Conservation (phyloP, 2,888 invertebrate genomes). For the Spilosoma lubricipeda region DNA sequence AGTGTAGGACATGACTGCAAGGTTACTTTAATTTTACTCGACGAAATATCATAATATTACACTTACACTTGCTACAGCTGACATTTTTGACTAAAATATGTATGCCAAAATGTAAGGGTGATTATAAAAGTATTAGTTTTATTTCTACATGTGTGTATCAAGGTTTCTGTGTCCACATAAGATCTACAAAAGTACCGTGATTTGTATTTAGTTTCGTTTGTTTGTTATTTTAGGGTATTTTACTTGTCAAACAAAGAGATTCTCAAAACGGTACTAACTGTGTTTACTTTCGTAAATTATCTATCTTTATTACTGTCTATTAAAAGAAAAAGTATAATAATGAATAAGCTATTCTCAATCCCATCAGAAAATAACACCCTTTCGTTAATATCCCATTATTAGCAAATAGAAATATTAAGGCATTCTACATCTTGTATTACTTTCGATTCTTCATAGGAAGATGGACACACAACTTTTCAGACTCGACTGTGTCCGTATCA, state of each 20-base stretch:
- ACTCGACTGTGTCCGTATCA: constrained; percentile 18
- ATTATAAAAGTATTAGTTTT: neutral
- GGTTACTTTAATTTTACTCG: no score
- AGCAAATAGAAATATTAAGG: constrained; percentile 48
- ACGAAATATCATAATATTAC: no score
- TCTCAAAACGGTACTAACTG: neutral
- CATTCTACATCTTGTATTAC: constrained; percentile 42
- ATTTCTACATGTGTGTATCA: neutral
- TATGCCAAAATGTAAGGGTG: no score
- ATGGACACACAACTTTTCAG: constrained; percentile 19
- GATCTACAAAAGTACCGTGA: no score
- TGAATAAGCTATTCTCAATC: constrained; percentile 27
- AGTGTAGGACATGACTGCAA: neutral
- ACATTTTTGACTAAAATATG: no score
- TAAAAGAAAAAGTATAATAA: constrained; percentile 18
- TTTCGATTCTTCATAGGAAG: constrained; percentile 44
- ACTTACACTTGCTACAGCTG: no score
- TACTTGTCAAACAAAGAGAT: neutral
- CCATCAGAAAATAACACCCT: constrained; percentile 28
- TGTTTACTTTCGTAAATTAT: neutral
- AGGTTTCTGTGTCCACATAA: neutral
- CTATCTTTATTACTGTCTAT: neutral
- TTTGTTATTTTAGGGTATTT: neutral
- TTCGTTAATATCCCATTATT: constrained; percentile 34
- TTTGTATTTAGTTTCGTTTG: neutral